phyloP scores from a whole-genome alignment of 2,888 invertebrate genomes.

The Thymelicus acteon region DNA sequence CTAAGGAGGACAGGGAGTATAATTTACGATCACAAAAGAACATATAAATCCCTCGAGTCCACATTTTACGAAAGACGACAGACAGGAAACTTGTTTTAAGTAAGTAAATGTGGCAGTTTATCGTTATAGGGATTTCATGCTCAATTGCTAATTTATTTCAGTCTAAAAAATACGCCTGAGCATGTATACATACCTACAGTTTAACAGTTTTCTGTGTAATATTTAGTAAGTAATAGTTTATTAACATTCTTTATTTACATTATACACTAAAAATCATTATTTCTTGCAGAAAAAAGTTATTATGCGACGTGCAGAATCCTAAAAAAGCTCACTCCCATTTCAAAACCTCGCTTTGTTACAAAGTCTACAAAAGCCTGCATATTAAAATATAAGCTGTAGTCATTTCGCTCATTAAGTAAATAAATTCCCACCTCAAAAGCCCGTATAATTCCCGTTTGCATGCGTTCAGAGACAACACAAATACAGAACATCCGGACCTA shows the following conservation, averaged over 20 bases:
- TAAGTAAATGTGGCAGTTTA: not conserved
- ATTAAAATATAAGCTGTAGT: conserved; percentile 28
- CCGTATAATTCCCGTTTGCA: conserved; percentile 25
- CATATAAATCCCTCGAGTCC: conserved; percentile 20
- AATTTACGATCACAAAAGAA: conserved; percentile 32
- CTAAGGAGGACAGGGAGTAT: conserved; percentile 19
- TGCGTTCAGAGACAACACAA: conserved; percentile 31
- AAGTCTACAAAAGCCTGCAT: conserved; percentile 7
- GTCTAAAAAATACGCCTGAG: too few relatives aligned
- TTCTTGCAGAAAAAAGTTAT: too few relatives aligned
- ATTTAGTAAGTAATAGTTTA: too few relatives aligned
- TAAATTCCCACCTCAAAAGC: conserved; percentile 26
- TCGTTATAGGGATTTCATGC: not conserved
- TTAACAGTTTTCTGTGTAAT: too few relatives aligned
- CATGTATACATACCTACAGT: too few relatives aligned
- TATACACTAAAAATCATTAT: too few relatives aligned
- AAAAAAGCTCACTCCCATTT: too few relatives aligned
- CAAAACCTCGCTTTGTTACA: not conserved
- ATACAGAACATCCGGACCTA: conserved; percentile 27
- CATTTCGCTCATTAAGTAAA: conserved; percentile 25
- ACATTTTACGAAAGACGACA: conserved; percentile 14
- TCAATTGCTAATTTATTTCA: not conserved
- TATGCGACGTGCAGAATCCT: too few relatives aligned
- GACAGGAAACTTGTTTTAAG: conserved; percentile 11
- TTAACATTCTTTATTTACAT: too few relatives aligned